Evolutionary conservation across 2,797 vertebrate genomes (phyloP), one percentile per base, ranked within the genome.

Genomic region (Amazonetta brasiliensis): DNA sequence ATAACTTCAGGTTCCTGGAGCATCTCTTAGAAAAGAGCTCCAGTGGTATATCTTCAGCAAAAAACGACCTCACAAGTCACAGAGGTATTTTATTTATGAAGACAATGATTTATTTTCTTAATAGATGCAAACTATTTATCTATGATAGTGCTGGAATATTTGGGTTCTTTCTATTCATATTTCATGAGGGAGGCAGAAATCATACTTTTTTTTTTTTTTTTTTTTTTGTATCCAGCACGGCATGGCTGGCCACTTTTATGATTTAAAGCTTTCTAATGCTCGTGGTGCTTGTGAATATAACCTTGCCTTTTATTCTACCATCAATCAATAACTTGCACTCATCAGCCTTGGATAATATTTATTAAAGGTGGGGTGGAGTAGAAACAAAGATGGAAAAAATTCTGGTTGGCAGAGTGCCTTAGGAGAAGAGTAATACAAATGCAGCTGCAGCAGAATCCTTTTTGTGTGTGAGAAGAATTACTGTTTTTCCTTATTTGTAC

Each of bases 371-470:
- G 72, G 88, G 74, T 87, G 90, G 91, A 96, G 86, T 89, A 94
- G 90, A 92, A 94, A 92, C 80, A 94, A 94, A 95, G 91, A 94
- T 72, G 91, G 92, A 95, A 95, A 96, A 92, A 94, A 91, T 94
- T 90, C 88, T 74, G 59, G 48, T 87, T 96, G 96, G 95, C 95
- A 87, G 86, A 52, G 56, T 71, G 95, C 94, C 95, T 92, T 35
- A 71, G 74, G 89, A 96, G 84, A 78, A 90, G 79, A 91, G 91
- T 87, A 91, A 89, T 55, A 96, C 67, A 91, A 94, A 92, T 43
- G 88, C 95, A 96, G 94, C 94, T 97, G 94, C 91, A 92, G 94
- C 14, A 46, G 85, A 84, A 74, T 86, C 95, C 87, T 91, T 78
- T 85, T 69, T 11, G 33, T 39, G 11, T 67, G 54, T 74, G 85